phyloP scores from a whole-genome alignment of 2,113 vertebrate species.

The Delphinapterus leucas region DNA sequence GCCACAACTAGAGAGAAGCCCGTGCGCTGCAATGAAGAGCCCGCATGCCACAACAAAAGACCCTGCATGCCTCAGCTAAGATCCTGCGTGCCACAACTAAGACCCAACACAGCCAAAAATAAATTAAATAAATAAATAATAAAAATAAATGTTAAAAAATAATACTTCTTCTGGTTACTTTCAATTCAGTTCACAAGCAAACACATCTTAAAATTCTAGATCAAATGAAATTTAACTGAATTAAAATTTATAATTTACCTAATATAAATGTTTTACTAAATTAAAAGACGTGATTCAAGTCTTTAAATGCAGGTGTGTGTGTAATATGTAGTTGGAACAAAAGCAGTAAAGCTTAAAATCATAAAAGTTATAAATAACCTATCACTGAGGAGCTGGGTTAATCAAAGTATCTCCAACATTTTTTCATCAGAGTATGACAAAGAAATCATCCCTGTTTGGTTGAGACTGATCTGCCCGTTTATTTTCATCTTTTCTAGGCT shows the following conservation, averaged over 20 bases:
- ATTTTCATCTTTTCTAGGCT: not conserved
- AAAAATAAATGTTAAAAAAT: too few relatives aligned
- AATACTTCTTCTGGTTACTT: not conserved
- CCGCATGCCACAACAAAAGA: too few relatives aligned
- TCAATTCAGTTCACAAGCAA: not conserved
- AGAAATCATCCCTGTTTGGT: not conserved
- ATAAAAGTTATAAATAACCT: conserved; percentile 5
- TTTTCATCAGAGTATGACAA: not conserved
- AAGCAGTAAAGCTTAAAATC: not conserved
- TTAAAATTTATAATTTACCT: conserved; percentile 10
- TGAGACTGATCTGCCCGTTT: not conserved
- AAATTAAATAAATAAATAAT: too few relatives aligned
- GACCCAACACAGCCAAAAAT: too few relatives aligned
- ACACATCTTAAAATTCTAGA: not conserved
- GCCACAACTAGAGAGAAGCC: too few relatives aligned
- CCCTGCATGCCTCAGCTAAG: too few relatives aligned
- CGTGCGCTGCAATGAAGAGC: too few relatives aligned
- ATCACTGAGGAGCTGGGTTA: not conserved
- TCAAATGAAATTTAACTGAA: conserved; percentile 26
- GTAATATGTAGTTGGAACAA: not conserved
- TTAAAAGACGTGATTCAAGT: not conserved
- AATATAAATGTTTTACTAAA: not conserved
- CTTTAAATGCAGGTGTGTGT: not conserved
- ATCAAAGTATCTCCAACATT: conserved; percentile 3
- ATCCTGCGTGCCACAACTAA: too few relatives aligned